phyloP scores from a whole-genome alignment of 2,797 vertebrate genomes.

The Lepus oiostolus region DNA sequence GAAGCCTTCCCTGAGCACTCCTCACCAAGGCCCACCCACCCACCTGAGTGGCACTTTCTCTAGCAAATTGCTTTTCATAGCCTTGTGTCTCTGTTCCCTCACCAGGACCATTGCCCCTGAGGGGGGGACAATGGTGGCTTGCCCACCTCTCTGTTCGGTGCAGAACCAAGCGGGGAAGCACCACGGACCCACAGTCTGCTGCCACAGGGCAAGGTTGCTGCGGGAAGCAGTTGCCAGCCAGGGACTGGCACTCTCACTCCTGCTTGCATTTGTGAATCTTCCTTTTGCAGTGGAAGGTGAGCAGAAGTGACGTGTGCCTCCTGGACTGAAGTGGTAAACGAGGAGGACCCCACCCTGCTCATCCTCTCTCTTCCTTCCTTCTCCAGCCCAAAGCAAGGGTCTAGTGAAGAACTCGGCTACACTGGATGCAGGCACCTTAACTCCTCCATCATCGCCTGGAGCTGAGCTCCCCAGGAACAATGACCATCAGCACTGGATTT shows the following conservation, averaged over 20 bases:
- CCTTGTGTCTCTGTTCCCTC: not conserved
- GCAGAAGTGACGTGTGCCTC: not conserved
- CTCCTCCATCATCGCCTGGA: not conserved
- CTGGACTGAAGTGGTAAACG: not conserved
- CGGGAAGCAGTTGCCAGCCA: not conserved
- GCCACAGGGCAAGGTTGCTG: not conserved
- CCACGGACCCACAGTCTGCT: fast-evolving
- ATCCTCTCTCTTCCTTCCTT: not conserved
- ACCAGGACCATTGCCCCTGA: not conserved
- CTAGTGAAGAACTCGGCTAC: not conserved
- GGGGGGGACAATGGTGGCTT: fast-evolving
- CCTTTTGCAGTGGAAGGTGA: not conserved
- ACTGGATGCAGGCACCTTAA: not conserved
- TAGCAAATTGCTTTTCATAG: not conserved
- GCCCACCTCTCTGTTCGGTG: not conserved
- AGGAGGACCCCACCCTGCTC: not conserved
- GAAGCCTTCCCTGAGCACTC: not conserved
- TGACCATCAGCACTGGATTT: not conserved
- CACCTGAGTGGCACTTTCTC: not conserved
- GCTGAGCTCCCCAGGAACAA: not conserved
- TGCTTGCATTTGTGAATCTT: not conserved
- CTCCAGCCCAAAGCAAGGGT: not conserved
- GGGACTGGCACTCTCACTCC: too few species aligned
- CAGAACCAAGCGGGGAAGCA: not conserved
- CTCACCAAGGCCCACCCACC: too few species aligned